Evolutionary conservation across 1,140 invertebrate genomes (phyloP).

Genomic region (Eurosta solidaginis): DNA sequence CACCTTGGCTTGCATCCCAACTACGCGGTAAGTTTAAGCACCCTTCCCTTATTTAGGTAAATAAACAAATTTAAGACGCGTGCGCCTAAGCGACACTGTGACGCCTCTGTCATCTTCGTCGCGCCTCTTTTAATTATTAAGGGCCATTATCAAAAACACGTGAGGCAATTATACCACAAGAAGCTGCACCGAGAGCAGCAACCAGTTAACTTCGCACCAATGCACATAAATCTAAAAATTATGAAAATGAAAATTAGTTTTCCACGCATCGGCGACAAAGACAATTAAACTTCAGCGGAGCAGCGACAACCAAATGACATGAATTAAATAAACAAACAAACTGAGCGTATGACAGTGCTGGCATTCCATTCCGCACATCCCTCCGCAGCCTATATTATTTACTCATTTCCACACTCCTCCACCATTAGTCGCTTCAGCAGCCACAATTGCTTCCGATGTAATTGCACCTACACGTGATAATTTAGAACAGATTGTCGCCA

Average conservation of each 20-base stretch:
- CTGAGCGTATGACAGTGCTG: background rate
- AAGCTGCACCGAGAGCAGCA: background rate
- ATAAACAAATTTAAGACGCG: background rate
- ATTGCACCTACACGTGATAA: conserved; percentile 27
- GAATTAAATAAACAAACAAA: background rate
- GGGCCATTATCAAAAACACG: conserved; percentile 33
- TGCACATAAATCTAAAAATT: conserved; percentile 25
- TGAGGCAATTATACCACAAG: conserved; percentile 3
- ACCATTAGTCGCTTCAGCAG: background rate
- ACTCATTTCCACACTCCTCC: background rate
- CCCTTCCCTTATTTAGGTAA: no score
- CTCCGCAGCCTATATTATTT: background rate
- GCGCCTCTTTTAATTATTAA: conserved; percentile 20
- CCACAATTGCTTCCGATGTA: background rate
- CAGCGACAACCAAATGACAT: background rate
- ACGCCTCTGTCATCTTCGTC: background rate
- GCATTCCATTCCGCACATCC: background rate
- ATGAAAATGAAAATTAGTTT: conserved; percentile 34
- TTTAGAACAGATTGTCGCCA: conserved; percentile 30
- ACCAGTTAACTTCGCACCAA: background rate
- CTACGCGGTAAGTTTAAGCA: background rate
- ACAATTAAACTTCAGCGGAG: conserved; percentile 29
- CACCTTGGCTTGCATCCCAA: background rate
- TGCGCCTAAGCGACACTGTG: background rate
- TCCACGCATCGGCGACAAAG: conserved; percentile 30